phyloP scores from a whole-genome alignment of 2,113 vertebrate species.

The Ammodramus savannarum region DNA sequence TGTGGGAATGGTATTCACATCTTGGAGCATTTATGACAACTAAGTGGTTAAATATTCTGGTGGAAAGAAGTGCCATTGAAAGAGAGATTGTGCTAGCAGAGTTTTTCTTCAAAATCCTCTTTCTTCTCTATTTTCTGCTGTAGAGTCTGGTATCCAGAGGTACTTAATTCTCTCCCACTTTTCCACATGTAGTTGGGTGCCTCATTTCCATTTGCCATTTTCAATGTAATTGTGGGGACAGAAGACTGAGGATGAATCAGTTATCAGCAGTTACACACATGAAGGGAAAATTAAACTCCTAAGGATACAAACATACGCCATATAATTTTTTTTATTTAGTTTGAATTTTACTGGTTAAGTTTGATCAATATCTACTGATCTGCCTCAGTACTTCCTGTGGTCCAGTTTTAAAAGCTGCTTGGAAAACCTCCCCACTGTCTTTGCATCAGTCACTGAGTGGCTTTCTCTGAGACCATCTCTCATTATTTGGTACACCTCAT shows the following conservation, averaged over 20 bases:
- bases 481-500: not conserved
- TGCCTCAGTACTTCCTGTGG: not conserved
- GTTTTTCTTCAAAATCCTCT: not conserved
- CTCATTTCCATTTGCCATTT: not conserved
- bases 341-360: not conserved
- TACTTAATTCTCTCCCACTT: not conserved
- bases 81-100: not conserved
- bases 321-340: rapidly evolving
- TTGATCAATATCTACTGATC: not conserved
- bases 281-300: not conserved
- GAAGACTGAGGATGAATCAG: not conserved
- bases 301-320: not conserved
- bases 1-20: not conserved
- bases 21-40: not conserved
- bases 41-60: not conserved
- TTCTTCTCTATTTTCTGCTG: not conserved
- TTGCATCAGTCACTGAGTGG: not conserved
- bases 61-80: not conserved
- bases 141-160: not conserved
- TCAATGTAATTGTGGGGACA: not conserved
- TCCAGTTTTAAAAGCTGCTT: not conserved
- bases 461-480: not conserved
- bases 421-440: not conserved
- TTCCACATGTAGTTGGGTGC: not conserved
- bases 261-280: not conserved